Conservation (phyloP, 1,140 invertebrate genomes). For the Bombus pascuorum region DNA sequence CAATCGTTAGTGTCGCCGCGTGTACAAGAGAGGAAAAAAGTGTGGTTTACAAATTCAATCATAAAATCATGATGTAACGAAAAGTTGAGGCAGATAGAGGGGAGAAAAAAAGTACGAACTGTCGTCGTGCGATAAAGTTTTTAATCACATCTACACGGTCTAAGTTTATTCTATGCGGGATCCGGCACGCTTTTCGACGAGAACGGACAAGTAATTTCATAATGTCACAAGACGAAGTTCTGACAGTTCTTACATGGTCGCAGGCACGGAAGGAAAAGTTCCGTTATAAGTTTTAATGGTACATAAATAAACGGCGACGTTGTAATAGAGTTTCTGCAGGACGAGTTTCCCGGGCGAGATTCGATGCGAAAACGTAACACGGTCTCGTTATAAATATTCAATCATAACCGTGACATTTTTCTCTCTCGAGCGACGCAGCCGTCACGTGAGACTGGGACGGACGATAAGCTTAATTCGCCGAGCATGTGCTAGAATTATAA, state of each 20-base stretch:
- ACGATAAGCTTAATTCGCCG: constrained; percentile 43
- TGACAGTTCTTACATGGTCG: constrained; percentile 56
- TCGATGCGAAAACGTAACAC: constrained; percentile 55
- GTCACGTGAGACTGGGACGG: constrained; percentile 11
- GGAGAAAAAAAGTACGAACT: not conserved
- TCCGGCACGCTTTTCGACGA: constrained; percentile 24
- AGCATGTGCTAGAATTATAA: constrained; percentile 35
- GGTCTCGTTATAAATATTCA: constrained; percentile 64
- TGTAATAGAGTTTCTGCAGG: constrained; percentile 62
- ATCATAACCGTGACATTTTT: constrained; percentile 43
- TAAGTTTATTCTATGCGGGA: constrained; percentile 27
- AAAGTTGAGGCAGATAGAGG: no score
- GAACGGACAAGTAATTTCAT: constrained; percentile 53
- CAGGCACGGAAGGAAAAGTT: constrained; percentile 53
- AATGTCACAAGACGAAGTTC: constrained; percentile 46
- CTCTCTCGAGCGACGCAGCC: not conserved
- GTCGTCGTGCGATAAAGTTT: constrained; percentile 32
- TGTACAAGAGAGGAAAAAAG: not conserved
- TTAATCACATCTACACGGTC: constrained; percentile 28
- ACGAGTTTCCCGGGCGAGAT: constrained; percentile 49
- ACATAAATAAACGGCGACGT: constrained; percentile 66
- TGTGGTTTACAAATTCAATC: not conserved
- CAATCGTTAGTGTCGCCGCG: no score
- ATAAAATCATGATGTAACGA: not conserved
- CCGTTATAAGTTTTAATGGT: constrained; percentile 65